A percentile compares a stretch with the other conserved stretches of the same genome.
Evolutionary conservation across 2,888 invertebrate genomes (phyloP).

Genomic region (Andrena chrysosceles): DNA sequence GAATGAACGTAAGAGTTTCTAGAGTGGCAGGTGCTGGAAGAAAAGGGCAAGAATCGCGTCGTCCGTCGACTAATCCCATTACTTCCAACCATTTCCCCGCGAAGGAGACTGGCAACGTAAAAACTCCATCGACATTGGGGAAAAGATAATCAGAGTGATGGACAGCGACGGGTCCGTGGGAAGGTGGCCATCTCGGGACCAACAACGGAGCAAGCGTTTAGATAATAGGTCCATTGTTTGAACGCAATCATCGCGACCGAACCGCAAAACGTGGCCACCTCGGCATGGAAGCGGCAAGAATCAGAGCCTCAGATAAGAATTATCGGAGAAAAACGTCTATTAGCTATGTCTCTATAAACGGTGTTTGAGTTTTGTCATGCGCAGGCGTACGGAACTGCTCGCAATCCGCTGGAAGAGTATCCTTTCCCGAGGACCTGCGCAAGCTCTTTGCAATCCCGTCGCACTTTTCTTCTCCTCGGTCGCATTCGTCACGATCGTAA

Average conservation of each 20-base stretch:
- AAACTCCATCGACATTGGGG: constrained; percentile 4
- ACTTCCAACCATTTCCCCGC: not conserved
- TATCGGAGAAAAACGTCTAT: not conserved
- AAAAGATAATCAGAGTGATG: constrained; percentile 24
- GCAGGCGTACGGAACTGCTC: not conserved
- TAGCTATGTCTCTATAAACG: constrained; percentile 20
- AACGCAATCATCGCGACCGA: constrained; percentile 30
- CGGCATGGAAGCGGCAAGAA: not conserved
- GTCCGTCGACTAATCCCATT: not conserved
- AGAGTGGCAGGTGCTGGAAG: constrained; percentile 18
- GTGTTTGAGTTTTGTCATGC: constrained; percentile 12
- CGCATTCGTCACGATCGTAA: constrained; percentile 69
- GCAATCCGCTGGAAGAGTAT: constrained; percentile 26
- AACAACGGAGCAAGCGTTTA: constrained; percentile 62
- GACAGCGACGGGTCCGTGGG: constrained; percentile 59
- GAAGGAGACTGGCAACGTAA: not conserved
- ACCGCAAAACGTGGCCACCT: constrained; percentile 6
- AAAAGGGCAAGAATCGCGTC: not conserved
- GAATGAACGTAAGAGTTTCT: constrained; percentile 23
- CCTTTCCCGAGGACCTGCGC: constrained; percentile 66
- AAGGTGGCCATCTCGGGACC: constrained; percentile 54
- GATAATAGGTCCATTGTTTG: constrained; percentile 62
- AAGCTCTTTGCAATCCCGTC: constrained; percentile 57
- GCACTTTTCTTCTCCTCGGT: constrained; percentile 60
- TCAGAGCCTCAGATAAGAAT: not conserved